Conservation (phyloP, 2,888 invertebrate genomes). For the Torymus tubicola region DNA sequence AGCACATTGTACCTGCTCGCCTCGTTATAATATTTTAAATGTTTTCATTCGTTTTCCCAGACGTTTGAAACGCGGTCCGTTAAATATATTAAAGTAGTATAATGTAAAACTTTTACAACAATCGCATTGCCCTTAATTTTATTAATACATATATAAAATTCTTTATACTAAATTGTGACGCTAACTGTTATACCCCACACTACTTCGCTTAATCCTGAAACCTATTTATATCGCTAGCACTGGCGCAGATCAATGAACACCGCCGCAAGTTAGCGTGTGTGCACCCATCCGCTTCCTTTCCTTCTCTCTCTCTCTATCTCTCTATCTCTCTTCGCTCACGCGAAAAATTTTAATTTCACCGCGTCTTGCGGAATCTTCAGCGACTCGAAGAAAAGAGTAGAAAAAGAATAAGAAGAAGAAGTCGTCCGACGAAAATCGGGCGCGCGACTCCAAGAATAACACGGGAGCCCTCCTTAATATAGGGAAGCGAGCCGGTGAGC, state of each 20-base stretch:
- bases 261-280: not conserved
- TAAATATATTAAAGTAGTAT: no score
- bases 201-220: not conserved
- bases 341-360: constrained; percentile 47
- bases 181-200: not conserved
- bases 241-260: not conserved
- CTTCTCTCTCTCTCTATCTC: no score
- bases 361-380: not conserved
- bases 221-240: not conserved
- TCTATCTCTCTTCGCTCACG: not conserved
- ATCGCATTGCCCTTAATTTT: no score
- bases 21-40: no score
- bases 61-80: no score
- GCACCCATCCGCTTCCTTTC: no score
- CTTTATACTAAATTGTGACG: not conserved
- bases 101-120: no score
- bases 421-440: constrained; percentile 18
- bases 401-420: not conserved
- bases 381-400: no score
- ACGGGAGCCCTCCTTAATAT: not conserved
- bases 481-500: not conserved
- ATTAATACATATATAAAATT: no score
- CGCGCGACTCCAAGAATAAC: constrained; percentile 10
- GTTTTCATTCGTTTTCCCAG: no score
- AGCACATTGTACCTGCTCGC: no score